These are phyloP conservation scores for Drosophila arawakana DNA, from an alignment of 1,140 invertebrate species.

Conservation along the genomic window DNA sequence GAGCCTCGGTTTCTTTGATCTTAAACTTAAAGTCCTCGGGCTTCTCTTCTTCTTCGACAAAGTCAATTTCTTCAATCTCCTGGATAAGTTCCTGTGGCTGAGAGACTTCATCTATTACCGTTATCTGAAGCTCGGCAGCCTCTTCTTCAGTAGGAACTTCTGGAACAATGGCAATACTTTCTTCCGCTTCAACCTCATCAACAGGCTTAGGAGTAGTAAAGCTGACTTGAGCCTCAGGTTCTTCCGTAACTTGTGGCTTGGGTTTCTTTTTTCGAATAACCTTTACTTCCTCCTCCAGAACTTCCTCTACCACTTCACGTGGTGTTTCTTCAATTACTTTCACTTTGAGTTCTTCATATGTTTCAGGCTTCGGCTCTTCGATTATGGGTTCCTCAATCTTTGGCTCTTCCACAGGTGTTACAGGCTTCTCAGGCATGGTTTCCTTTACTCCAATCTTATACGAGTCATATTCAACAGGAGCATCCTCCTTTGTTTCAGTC, in stretches of 20 bases:
- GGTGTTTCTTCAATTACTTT: conserved; percentile 72
- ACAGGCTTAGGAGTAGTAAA: conserved; percentile 53
- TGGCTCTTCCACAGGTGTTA: conserved; percentile 17
- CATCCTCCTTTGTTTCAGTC: conserved; percentile 34
- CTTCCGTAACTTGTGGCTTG: conserved; percentile 58
- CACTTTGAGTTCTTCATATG: conserved; percentile 66
- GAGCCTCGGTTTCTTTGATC: conserved; percentile 66
- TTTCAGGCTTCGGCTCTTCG: conserved; percentile 56
- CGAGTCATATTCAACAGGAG: conserved; percentile 53
- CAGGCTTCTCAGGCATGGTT: conserved; percentile 53
- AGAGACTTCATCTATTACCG: conserved; percentile 62
- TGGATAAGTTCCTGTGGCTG: conserved; percentile 65
- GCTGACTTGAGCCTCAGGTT: conserved; percentile 65
- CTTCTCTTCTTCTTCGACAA: conserved; percentile 56
- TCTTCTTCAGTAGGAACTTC: conserved; percentile 73
- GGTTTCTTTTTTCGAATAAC: conserved; percentile 74
- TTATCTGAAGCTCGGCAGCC: conserved; percentile 72
- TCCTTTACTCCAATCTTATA: conserved; percentile 63
- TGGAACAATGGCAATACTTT: conserved; percentile 68
- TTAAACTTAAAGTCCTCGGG: conserved; percentile 53
- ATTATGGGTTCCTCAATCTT: conserved; percentile 37
- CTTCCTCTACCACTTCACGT: conserved; percentile 66
- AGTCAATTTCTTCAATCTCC: conserved; percentile 70
- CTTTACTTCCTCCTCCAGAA: conserved; percentile 64
- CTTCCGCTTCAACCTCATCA: conserved; percentile 63